Base-by-base conservation (phyloP, 2,888 invertebrate species). In the Blastobasis adustella region DNA sequence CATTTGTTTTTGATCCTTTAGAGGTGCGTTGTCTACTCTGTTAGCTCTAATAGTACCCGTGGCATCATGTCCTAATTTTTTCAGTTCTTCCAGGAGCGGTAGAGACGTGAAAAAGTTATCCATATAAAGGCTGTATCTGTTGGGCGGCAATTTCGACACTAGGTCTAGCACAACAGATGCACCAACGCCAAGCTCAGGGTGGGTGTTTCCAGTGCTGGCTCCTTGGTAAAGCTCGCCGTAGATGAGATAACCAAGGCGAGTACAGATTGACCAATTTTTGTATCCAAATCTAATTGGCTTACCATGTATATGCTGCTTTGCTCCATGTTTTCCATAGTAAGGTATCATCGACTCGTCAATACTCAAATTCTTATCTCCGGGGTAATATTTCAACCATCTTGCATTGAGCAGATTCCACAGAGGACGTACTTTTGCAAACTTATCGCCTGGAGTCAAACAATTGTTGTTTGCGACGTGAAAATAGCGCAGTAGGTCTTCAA, bases 21-120 rank as follows among this genome's bases (percentile, higher is more conserved):
- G 54, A 40, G 61, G 58, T 55, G 59, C 61, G 53, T 62, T 61
- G 46, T 62, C 58, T 8, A 60, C 60, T 49, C 62, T 49, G 51
- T 63, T 61, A 8, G 61, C 62, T 44, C 60, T 1, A 3, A 40
- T 4, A 4, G 40, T 40, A 9, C 1, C 40, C n/a, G n/a, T n/a
- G n/a, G n/a, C n/a, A 53, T 63, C 60, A n/a, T 61, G 60, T 45
- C 60, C 56, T 50, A 54, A 59, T 57, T 52, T 57, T 59, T 51
- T 57, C 56, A 46, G 10, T 55, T 47, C 54, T 48, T 49, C 45
- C 47, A 52, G 49, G 49, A 52, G 45, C 53, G 48, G 43, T 1
- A 3, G 9, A 40, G 1, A 3, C 4, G 40, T 40, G 4, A 40
- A 40, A 40, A 40, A 3, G 40, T 40, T 40, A 4, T 40, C 40